phyloP scores from a whole-genome alignment of 2,888 invertebrate species.

The Dyspetes luteomarginatus region DNA sequence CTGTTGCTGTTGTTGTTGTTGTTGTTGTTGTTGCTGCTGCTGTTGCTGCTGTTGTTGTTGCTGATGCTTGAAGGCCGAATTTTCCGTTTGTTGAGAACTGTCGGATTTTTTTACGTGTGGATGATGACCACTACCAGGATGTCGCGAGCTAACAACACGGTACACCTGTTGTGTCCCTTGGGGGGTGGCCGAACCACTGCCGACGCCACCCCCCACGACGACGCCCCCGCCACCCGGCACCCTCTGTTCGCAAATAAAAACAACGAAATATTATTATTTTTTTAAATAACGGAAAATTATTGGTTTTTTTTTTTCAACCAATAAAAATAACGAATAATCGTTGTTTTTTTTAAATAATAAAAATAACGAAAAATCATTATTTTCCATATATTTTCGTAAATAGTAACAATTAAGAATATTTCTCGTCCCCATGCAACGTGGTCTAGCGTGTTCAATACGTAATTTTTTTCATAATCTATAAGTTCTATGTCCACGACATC shows the following conservation, averaged over 20 bases:
- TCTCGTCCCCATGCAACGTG: too few species aligned
- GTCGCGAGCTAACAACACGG: slow-evolving; percentile 80
- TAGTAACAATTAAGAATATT: too few species aligned
- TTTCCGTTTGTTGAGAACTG: slow-evolving; percentile 85
- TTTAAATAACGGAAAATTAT: not conserved
- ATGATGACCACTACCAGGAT: slow-evolving; percentile 77
- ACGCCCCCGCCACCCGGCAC: slow-evolving; percentile 80
- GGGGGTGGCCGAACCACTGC: slow-evolving; percentile 81
- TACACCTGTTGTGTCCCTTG: slow-evolving; percentile 81
- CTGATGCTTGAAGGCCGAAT: slow-evolving; percentile 83
- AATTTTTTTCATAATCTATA: not conserved
- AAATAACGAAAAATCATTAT: too few species aligned
- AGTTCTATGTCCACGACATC: not conserved
- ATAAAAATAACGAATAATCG: too few species aligned
- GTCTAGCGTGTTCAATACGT: too few species aligned
- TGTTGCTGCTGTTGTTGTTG: slow-evolving; percentile 74
- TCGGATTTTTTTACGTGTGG: slow-evolving; percentile 84
- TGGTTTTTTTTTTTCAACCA: too few species aligned
- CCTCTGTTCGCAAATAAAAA: slow-evolving; percentile 71
- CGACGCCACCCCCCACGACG: slow-evolving; percentile 82
- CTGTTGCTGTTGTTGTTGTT: slow-evolving; percentile 69
- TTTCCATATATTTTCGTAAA: too few species aligned
- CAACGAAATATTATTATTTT: slow-evolving; percentile 22
- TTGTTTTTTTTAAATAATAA: too few species aligned
- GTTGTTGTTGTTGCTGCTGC: slow-evolving; percentile 71